These are phyloP conservation scores for Drosophila equinoxialis DNA, from an alignment of 1,140 invertebrate species.

Conservation along the genomic window DNA sequence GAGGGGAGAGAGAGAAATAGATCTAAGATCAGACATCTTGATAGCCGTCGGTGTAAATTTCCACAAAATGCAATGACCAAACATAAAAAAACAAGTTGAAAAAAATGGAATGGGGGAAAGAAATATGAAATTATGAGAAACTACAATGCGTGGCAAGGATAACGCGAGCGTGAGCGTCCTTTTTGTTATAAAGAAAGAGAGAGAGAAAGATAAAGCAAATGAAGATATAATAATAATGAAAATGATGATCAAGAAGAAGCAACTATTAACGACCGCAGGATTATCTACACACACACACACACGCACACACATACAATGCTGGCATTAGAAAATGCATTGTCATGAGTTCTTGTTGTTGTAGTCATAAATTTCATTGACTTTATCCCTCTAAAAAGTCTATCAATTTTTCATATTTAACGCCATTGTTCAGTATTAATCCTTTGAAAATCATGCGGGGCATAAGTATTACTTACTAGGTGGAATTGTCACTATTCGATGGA, in stretches of 20 bases:
- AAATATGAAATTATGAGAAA: constrained; percentile 79
- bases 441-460: constrained; percentile 67
- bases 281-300: constrained; percentile 20
- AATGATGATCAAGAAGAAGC: constrained; percentile 25
- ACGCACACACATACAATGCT: background rate
- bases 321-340: constrained; percentile 54
- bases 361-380: constrained; percentile 80
- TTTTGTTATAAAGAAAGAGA: background rate
- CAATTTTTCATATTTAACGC: constrained; percentile 72
- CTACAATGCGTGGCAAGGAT: constrained; percentile 43
- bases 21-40: constrained; percentile 35
- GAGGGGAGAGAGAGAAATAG: too few relatives aligned
- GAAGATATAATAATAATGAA: constrained; percentile 52
- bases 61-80: constrained; percentile 76
- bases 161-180: constrained; percentile 21
- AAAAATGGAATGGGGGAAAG: constrained; percentile 16
- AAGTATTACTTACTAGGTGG: constrained; percentile 40
- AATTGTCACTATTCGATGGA: constrained; percentile 57
- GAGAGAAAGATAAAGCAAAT: constrained; percentile 51
- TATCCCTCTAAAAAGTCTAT: constrained; percentile 63
- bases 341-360: constrained; percentile 51
- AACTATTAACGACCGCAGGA: constrained; percentile 76
- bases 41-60: constrained; percentile 69
- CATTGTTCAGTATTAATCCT: constrained; percentile 69
- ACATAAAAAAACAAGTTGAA: constrained; percentile 50